Conservation (phyloP, 2,797 vertebrate species). For the Dendrocincla tyrannina region DNA sequence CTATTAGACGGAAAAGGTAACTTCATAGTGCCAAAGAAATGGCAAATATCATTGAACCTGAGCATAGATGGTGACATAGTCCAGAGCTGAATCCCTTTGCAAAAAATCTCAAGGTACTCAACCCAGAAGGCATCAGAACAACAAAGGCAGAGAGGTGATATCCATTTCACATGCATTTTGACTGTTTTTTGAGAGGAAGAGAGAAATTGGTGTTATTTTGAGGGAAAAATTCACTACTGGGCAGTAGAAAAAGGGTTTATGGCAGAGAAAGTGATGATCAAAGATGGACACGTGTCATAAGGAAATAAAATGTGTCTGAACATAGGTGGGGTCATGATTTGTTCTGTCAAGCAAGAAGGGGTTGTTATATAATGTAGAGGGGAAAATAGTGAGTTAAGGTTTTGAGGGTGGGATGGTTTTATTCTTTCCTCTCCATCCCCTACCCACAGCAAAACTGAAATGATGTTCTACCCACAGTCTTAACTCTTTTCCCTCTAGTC, state of each 20-base stretch:
- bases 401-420: background rate
- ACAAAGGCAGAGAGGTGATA: background rate
- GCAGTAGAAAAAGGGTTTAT: background rate
- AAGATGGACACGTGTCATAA: rapidly evolving
- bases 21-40: background rate
- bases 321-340: background rate
- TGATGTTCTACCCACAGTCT: background rate
- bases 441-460: rapidly evolving
- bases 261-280: background rate
- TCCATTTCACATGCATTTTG: background rate
- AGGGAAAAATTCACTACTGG: background rate
- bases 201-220: background rate
- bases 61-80: rapidly evolving
- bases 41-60: rapidly evolving
- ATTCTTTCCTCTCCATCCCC: background rate
- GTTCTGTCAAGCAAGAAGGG: background rate
- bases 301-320: background rate
- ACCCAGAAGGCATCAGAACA: background rate
- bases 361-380: background rate
- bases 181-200: background rate
- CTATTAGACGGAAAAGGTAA: background rate
- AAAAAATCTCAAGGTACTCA: background rate
- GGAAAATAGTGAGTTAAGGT: background rate
- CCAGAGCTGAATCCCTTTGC: background rate
- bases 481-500: slow-evolving; percentile 36